These are phyloP conservation scores for Mormyrus hasselquistii DNA, from an alignment of 2,797 vertebrate species.

Conservation along the genomic window DNA sequence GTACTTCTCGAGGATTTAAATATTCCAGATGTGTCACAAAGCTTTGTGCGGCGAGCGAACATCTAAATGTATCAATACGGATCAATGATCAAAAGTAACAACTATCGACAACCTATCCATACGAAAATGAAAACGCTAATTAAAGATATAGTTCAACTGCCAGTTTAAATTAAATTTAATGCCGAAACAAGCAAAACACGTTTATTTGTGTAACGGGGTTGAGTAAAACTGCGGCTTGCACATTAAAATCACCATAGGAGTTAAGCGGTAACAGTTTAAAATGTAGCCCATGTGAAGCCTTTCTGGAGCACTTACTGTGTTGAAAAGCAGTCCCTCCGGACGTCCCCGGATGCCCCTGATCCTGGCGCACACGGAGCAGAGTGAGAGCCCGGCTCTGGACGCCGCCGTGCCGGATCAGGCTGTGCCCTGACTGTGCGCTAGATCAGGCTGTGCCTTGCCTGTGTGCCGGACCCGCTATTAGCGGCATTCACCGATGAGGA, in stretches of 20 bases:
- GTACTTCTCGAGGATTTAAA: background rate
- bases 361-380: slow-evolving; percentile 28
- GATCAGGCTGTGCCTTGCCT: slow-evolving; percentile 53
- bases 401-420: slow-evolving; percentile 58
- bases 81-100: slow-evolving; percentile 21
- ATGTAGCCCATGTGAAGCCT: slow-evolving; percentile 23
- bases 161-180: background rate
- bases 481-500: slow-evolving; percentile 66
- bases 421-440: slow-evolving; percentile 57
- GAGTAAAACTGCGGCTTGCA: slow-evolving; percentile 26
- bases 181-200: slow-evolving; percentile 9
- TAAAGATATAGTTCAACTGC: background rate
- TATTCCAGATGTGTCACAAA: slow-evolving; percentile 12
- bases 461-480: slow-evolving; percentile 56
- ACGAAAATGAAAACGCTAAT: background rate
- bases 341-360: slow-evolving; percentile 33
- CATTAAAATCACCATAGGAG: slow-evolving; percentile 29
- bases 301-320: slow-evolving; percentile 42
- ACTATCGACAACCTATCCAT: background rate
- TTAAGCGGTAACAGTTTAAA: slow-evolving; percentile 22
- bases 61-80: slow-evolving; percentile 21
- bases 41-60: background rate
- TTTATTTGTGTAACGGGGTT: slow-evolving; percentile 21
- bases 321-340: slow-evolving; percentile 39
- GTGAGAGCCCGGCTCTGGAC: slow-evolving; percentile 33